Evolutionary conservation across 2,797 vertebrate genomes (phyloP), one percentile per base, ranked within the genome.

Genomic region (Acipenser ruthenus): DNA sequence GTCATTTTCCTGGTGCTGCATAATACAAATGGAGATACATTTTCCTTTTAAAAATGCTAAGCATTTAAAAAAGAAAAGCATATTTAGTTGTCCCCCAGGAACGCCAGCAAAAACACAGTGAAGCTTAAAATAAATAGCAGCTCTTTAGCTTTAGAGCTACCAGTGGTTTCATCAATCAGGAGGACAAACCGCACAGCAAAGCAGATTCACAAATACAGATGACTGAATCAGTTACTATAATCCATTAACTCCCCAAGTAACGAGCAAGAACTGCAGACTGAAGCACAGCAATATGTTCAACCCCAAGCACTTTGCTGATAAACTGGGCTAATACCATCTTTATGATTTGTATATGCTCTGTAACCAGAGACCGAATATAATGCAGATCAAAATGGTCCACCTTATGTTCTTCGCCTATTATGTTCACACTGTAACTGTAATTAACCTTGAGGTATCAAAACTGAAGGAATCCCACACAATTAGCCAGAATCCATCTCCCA

Each of bases 161-260:
- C 81, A 66, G 73, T 84, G 86, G 83, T 77, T 81, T 80, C 89
- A 91, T 92, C 86, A 90, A 89, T 91, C 88, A 90, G 80, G 84
- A 80, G 78, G 80, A 84, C 84, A 78, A 86, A 87, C 80, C 79
- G 78, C 79, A 70, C 74, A 63, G 79, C 0, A 11, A 80, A 80
- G 84, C 79, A 72, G 80, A 77, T 79, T 76, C 85, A 81, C 79
- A 84, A 88, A 83, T 78, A 84, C 79, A 84, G 74, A 85, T 77
- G 76, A 87, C 85, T 88, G 82, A 87, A 88, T 89, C 88, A 91
- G 91, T 91, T 92, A 90, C 88, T 88, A 84, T 80, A 79, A 86
- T 83, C 77, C 74, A 90, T 86, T 91, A 87, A 86, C 80, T 87
- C 85, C 82, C 84, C 81, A 78, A 84, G 84, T 81, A 80, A 87